These are phyloP conservation scores for Tiliacea citrago DNA, from an alignment of 2,888 invertebrate genomes.

Conservation along the genomic window DNA sequence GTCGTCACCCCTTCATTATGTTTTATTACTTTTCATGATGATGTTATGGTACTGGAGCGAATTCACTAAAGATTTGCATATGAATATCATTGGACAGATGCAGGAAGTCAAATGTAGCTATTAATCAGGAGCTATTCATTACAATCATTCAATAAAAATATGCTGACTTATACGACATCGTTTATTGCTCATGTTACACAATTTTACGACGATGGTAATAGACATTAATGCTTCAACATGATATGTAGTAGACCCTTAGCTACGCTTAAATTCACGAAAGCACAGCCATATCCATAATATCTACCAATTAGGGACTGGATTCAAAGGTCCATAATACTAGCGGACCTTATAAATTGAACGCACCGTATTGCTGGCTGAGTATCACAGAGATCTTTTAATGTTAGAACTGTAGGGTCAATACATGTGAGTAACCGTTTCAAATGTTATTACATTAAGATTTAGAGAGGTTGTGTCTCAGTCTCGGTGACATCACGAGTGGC, in stretches of 20 bases:
- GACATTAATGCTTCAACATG: slow-evolving; percentile 50
- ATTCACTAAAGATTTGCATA: slow-evolving; percentile 74
- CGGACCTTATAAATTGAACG: slow-evolving; percentile 32
- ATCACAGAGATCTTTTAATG: slow-evolving; percentile 28
- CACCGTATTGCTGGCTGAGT: slow-evolving; percentile 46
- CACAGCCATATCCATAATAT: slow-evolving; percentile 55
- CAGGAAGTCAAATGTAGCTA: slow-evolving; percentile 63
- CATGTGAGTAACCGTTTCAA: slow-evolving; percentile 48
- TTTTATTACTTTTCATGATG: slow-evolving; percentile 72
- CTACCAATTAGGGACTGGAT: slow-evolving; percentile 56
- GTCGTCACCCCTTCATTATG: slow-evolving; percentile 72
- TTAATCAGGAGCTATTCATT: slow-evolving; percentile 56
- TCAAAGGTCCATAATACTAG: slow-evolving; percentile 35
- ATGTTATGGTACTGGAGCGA: slow-evolving; percentile 68
- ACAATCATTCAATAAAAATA: slow-evolving; percentile 54
- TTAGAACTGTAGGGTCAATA: slow-evolving; percentile 38
- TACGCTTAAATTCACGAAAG: slow-evolving; percentile 45
- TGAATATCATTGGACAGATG: slow-evolving; percentile 67
- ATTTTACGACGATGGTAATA: slow-evolving; percentile 54
- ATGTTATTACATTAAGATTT: slow-evolving; percentile 64
- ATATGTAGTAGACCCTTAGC: slow-evolving; percentile 56
- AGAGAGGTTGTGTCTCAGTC: slow-evolving; percentile 65
- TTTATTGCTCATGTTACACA: slow-evolving; percentile 50
- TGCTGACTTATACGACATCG: slow-evolving; percentile 41
- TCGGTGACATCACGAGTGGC: slow-evolving; percentile 87